phyloP scores from a whole-genome alignment of 2,113 vertebrate species.

The Stigmatopora nigra region DNA sequence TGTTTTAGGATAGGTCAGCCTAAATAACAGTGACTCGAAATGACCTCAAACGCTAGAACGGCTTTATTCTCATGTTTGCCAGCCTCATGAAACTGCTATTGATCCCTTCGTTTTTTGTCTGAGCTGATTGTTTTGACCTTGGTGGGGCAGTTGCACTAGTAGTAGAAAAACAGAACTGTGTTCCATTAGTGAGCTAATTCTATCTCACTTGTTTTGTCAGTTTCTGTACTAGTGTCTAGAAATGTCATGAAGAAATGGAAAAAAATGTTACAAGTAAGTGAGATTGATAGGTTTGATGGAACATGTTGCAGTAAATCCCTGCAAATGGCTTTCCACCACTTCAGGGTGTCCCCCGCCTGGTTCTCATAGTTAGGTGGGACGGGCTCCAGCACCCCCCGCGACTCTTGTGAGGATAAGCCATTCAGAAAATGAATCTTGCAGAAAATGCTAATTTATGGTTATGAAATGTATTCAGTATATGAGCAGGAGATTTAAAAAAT shows the following conservation, averaged over 20 bases:
- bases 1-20: slow-evolving; percentile 21
- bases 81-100: slow-evolving; percentile 39
- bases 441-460: background rate
- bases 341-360: too few relatives aligned
- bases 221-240: background rate
- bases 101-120: slow-evolving; percentile 45
- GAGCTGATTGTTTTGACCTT: slow-evolving; percentile 50
- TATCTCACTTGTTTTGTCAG: background rate
- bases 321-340: too few relatives aligned
- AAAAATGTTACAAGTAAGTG: too few relatives aligned
- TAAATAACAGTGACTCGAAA: slow-evolving; percentile 24
- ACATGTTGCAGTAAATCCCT: background rate
- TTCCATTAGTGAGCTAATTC: too few relatives aligned
- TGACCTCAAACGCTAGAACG: slow-evolving; percentile 35
- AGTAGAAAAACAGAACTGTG: too few relatives aligned
- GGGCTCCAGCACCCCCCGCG: too few relatives aligned
- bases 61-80: slow-evolving; percentile 43
- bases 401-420: too few relatives aligned
- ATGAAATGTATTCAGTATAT: slow-evolving; percentile 3
- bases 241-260: too few relatives aligned
- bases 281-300: background rate
- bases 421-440: background rate
- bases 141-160: slow-evolving; percentile 28
- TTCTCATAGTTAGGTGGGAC: too few relatives aligned
- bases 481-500: slow-evolving; percentile 7